A percentile compares a stretch with the other conserved stretches of the same genome.
Conservation (phyloP, 2,888 invertebrate species). For the Junonia oenone region DNA sequence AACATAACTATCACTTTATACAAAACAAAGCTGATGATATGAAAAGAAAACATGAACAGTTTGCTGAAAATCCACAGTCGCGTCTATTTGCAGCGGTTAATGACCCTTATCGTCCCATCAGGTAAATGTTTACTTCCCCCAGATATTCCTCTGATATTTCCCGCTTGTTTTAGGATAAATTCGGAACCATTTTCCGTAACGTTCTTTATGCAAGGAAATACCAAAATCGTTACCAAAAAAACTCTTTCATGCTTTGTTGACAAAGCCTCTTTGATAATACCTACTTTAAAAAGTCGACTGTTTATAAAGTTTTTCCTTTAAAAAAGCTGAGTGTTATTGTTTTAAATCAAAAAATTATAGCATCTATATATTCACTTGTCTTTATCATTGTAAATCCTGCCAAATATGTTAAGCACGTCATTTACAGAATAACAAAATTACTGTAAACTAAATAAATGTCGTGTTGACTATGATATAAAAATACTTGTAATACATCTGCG, state of each 20-base stretch:
- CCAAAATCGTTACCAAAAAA: too few relatives aligned
- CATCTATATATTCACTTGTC: too few relatives aligned
- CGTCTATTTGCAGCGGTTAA: constrained; percentile 24
- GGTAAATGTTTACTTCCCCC: constrained; percentile 26
- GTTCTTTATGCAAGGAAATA: too few relatives aligned
- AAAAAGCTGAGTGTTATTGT: too few relatives aligned
- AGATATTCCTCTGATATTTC: constrained; percentile 10
- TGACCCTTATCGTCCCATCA: constrained; percentile 33
- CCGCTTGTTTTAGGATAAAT: background rate
- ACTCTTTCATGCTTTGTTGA: too few relatives aligned
- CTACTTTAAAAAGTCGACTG: too few relatives aligned
- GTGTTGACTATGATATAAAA: background rate
- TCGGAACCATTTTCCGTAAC: background rate
- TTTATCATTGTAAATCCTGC: too few relatives aligned
- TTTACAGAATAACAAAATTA: background rate
- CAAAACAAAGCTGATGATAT: background rate
- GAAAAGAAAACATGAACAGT: background rate
- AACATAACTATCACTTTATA: background rate
- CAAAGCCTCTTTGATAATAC: too few relatives aligned
- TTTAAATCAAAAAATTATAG: too few relatives aligned
- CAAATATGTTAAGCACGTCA: too few relatives aligned
- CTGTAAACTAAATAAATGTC: background rate
- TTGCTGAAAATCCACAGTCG: constrained; percentile 9
- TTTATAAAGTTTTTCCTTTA: too few relatives aligned
- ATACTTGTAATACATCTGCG: background rate